phyloP scores from a whole-genome alignment of 2,888 invertebrate species.

The Polyommatus iphigenia region DNA sequence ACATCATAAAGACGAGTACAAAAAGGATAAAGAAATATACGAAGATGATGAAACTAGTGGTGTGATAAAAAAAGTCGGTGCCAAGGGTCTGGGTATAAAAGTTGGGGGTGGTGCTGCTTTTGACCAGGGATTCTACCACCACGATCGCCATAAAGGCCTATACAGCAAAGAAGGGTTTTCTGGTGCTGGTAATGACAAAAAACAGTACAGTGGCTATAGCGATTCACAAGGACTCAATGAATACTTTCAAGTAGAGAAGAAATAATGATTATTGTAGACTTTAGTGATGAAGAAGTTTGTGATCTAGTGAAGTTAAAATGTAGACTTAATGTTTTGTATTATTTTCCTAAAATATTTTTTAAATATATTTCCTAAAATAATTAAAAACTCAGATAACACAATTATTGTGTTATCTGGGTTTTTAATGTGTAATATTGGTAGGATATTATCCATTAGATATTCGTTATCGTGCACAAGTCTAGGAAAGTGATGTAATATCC shows the following conservation, averaged over 20 bases:
- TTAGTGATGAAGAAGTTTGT: neutral
- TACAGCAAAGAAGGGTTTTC: conserved; percentile 72
- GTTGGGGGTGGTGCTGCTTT: conserved; percentile 66
- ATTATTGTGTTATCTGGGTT: no score
- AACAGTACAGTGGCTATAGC: conserved; percentile 69
- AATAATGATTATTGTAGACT: neutral
- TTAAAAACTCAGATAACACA: no score
- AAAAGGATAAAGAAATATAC: conserved; percentile 80
- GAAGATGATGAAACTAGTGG: conserved; percentile 79
- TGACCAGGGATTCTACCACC: conserved; percentile 61
- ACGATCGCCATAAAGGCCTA: conserved; percentile 68
- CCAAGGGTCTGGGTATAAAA: conserved; percentile 68
- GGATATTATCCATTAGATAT: no score
- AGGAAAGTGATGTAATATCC: no score
- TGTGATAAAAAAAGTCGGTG: conserved; percentile 71
- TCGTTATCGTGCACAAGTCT: no score
- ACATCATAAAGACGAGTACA: conserved; percentile 82
- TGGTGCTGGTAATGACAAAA: conserved; percentile 75
- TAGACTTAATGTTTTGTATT: no score
- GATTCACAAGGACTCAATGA: conserved; percentile 69
- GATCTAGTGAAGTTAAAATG: neutral
- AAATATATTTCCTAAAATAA: no score
- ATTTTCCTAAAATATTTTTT: no score
- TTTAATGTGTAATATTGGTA: no score
- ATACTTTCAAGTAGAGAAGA: conserved; percentile 52